phyloP scores from a whole-genome alignment of 1,140 invertebrate species.

The Ceratosolen solmsi region DNA sequence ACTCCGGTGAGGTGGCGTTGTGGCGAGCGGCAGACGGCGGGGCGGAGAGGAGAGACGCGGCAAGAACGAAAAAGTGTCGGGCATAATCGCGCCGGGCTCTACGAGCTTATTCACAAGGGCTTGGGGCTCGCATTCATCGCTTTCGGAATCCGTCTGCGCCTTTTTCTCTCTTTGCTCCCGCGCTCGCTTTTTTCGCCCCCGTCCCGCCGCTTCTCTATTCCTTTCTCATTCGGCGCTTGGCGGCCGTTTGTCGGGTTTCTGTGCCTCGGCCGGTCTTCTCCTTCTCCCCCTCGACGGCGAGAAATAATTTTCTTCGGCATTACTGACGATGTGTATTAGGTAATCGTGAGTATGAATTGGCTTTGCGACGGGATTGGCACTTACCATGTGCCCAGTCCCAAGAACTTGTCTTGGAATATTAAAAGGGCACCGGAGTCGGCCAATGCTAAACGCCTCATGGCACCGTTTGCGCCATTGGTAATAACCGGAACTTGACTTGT shows the following conservation, averaged over 20 bases:
- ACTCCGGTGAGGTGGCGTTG: neutral
- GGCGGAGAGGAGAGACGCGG: neutral
- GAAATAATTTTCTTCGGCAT: constrained; percentile 2
- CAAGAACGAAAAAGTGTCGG: constrained; percentile 28
- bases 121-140: constrained; percentile 8
- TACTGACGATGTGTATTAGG: neutral
- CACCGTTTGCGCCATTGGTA: too few species aligned
- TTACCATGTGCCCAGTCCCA: neutral
- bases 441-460: too few species aligned
- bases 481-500: too few species aligned
- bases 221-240: neutral
- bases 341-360: neutral
- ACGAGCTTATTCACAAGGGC: neutral
- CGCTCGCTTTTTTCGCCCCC: neutral
- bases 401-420: too few species aligned
- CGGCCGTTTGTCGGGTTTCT: constrained; percentile 17
- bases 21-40: neutral
- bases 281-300: neutral
- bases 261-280: neutral
- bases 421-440: too few species aligned
- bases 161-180: constrained; percentile 22
- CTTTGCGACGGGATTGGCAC: neutral
- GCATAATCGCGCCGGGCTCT: neutral
- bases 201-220: neutral
- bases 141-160: constrained; percentile 9